Evolutionary conservation across 2,888 invertebrate species (phyloP).

Genomic region (Teleogryllus oceanicus): DNA sequence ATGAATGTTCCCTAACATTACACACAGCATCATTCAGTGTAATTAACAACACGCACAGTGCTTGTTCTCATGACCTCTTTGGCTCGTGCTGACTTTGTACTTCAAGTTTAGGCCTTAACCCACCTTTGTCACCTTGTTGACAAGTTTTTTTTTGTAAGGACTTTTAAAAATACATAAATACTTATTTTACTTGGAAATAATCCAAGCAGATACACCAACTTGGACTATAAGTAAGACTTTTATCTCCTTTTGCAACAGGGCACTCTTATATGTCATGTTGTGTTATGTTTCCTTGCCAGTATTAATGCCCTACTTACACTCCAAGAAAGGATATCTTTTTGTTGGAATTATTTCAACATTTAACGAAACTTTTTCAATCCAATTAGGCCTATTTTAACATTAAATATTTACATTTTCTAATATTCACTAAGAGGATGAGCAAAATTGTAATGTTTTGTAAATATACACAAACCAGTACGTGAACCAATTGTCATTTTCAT

Average conservation of each 20-base stretch:
- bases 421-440: conserved; percentile 9
- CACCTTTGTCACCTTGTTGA: conserved; percentile 3
- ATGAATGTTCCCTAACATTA: conserved; percentile 11
- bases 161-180: conserved; percentile 1
- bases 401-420: neutral
- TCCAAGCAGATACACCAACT: neutral
- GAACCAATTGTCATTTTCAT: conserved; percentile 18
- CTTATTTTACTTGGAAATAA: neutral
- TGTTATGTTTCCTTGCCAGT: too few species aligned
- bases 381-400: conserved; percentile 9
- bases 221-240: neutral
- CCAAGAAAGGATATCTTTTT: neutral
- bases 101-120: conserved; percentile 18
- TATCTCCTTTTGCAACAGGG: neutral
- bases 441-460: conserved; percentile 18
- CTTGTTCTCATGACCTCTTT: neutral
- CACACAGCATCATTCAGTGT: neutral
- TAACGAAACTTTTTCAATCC: conserved; percentile 3
- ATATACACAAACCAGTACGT: conserved; percentile 4
- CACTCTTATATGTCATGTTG: too few species aligned
- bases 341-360: conserved; percentile 3
- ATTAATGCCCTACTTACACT: neutral
- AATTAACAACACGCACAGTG: neutral
- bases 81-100: conserved; percentile 18
- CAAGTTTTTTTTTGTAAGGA: neutral